Percentiles rank a stretch among this genome's conserved stretches.
Evolutionary conservation across 1,140 invertebrate genomes (phyloP).

Genomic region (Ctenoplectra terminalis): DNA sequence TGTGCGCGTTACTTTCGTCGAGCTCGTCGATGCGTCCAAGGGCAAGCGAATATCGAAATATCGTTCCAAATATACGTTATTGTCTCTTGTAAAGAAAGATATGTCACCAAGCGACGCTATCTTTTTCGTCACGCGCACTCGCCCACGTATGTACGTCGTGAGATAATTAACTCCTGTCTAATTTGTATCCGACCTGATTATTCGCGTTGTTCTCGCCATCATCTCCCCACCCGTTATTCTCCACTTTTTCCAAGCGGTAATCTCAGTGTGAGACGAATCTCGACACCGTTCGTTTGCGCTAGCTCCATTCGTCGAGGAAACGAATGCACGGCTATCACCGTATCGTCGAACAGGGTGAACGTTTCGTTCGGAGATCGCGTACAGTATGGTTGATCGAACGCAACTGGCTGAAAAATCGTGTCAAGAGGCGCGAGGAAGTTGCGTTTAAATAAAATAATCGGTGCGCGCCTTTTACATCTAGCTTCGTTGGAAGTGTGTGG

Average conservation of each 20-base stretch:
- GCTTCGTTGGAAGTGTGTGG: conserved; percentile 17
- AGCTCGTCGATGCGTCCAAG: no score
- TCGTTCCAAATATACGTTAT: no score
- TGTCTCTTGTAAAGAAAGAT: no score
- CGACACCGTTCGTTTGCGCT: no score
- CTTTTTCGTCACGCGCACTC: conserved; percentile 4
- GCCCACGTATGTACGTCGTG: background rate
- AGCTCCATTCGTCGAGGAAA: no score
- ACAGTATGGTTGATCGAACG: no score
- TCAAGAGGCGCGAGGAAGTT: background rate
- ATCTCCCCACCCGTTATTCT: no score
- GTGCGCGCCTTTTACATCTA: conserved; percentile 40
- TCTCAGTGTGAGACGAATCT: background rate
- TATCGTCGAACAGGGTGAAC: no score
- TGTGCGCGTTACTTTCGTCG: background rate
- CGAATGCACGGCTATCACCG: no score
- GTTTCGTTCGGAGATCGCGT: background rate
- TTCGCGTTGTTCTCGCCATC: background rate
- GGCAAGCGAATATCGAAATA: no score
- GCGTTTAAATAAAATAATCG: conserved; percentile 45
- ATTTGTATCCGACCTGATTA: conserved; percentile 32
- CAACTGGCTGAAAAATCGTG: background rate
- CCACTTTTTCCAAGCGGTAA: no score
- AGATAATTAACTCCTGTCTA: conserved; percentile 1
- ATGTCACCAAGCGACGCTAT: background rate